Conservation (phyloP, 1,140 invertebrate genomes). For the Drosophila suzukii region DNA sequence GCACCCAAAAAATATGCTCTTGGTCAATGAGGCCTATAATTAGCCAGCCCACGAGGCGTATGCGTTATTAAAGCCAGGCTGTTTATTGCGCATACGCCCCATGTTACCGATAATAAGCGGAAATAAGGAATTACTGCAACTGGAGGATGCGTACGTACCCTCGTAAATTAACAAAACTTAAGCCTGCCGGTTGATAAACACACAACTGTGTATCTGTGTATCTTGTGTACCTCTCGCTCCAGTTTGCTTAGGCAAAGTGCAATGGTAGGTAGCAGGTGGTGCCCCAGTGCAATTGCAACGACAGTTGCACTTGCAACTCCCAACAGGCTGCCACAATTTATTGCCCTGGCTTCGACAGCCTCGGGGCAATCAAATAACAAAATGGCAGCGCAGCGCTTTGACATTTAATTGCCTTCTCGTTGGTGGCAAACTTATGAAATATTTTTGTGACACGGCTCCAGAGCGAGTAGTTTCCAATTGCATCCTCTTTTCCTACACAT, state of each 20-base stretch:
- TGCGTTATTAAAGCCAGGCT: conserved; percentile 33
- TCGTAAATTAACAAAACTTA: conserved; percentile 49
- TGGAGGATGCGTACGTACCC: neutral
- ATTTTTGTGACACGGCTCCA: conserved; percentile 43
- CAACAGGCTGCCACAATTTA: conserved; percentile 45
- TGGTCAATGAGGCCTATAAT: conserved; percentile 38
- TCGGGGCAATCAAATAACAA: conserved; percentile 57
- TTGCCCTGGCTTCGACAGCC: conserved; percentile 46
- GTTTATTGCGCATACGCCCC: conserved; percentile 53
- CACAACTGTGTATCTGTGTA: neutral
- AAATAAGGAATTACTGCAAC: neutral
- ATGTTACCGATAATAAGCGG: conserved; percentile 18
- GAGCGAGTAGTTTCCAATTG: neutral
- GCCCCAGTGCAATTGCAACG: conserved; percentile 5
- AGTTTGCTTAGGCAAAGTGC: conserved; percentile 41
- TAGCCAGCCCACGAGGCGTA: conserved; percentile 41
- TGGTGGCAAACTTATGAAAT: conserved; percentile 54
- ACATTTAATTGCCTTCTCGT: conserved; percentile 51
- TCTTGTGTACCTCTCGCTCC: conserved; percentile 5
- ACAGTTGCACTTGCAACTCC: conserved; percentile 26
- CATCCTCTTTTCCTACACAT: neutral
- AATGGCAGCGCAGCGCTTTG: conserved; percentile 53
- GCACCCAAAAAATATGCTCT: neutral
- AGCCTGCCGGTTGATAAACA: conserved; percentile 2
- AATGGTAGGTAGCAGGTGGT: conserved; percentile 28